Evolutionary conservation across 2,797 vertebrate species (phyloP), one percentile per base, ranked within the genome.

Genomic region (Carduelis carduelis): DNA sequence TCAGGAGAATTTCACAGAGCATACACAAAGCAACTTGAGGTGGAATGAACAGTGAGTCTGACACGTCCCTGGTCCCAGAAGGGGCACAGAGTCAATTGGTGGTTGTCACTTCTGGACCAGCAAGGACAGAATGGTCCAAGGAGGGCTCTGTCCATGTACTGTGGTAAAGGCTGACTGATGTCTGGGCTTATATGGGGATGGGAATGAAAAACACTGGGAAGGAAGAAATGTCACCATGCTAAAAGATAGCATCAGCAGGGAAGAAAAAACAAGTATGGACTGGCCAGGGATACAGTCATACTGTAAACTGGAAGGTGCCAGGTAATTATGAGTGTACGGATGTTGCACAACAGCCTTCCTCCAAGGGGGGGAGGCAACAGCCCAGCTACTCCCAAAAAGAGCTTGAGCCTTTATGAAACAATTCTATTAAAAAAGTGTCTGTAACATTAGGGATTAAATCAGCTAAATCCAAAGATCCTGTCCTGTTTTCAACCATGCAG

Each of bases 1-100:
- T 78, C 74, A 76, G 72, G 87, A 93, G 69, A 90, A 94, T 95
- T 96, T 90, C 90, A 83, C 89, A 96, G 65, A 93, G 72, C 35
- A 26, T 39, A 65, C 35, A 69, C 66, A 83, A 75, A 91, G 69
- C 93, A 83, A 88, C 76, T 65, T 84, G 95, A 82, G 41, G 77
- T 93, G 55, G 72, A 95, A 83, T 0, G 0, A 93, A 53, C 50
- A 55, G 68, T 0, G 17, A 57, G 65, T 34, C n/a, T 86, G 77
- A 55, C 52, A 30, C 0, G 1, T 34, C 69, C 28, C 66, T 12
- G 17, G 41, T 49, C 63, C 83, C 91, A 26, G 2, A 47, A 83
- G 69, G 11, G 52, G 11, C 61, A 71, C 35, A 17, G 50, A 90
- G 43, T 71, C 37, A 74, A 57, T 17, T 50, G 0, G 2, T 88